These are phyloP conservation scores for Haemorhous mexicanus DNA, from an alignment of 2,113 vertebrate species.

Conservation along the genomic window DNA sequence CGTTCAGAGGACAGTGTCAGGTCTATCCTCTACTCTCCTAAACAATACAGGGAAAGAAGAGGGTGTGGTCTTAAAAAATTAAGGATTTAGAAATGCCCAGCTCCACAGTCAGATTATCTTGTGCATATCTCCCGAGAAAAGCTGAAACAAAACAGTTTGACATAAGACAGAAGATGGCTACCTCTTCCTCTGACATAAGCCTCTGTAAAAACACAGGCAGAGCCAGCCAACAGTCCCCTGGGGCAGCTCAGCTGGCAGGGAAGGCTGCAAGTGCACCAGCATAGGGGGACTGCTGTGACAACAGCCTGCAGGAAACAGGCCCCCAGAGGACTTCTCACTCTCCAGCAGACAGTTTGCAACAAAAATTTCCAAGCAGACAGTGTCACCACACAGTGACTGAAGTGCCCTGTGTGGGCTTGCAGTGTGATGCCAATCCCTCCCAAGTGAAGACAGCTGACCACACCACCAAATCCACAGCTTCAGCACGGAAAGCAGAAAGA, in stretches of 20 bases:
- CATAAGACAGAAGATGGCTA: not conserved
- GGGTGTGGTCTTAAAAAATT: not conserved
- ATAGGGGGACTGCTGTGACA: not conserved
- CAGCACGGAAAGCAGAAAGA: not conserved
- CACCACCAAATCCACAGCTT: not conserved
- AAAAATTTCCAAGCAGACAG: not conserved
- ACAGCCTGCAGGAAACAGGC: not conserved
- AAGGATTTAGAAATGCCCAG: not conserved
- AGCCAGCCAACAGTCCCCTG: not conserved
- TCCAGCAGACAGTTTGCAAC: not conserved
- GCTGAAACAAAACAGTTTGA: not conserved
- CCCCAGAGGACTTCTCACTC: not conserved
- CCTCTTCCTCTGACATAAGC: not conserved
- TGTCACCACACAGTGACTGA: accelerated
- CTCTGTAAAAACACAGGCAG: not conserved
- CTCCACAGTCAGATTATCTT: not conserved
- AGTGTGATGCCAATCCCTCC: not conserved
- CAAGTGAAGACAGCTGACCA: not conserved
- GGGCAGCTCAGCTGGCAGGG: not conserved
- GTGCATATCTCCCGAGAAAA: not conserved
- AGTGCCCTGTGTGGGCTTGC: not conserved
- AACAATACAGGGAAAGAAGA: not conserved
- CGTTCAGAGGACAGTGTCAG: not conserved
- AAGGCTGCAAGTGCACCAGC: not conserved
- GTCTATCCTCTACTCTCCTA: not conserved